Base-by-base conservation (phyloP, 2,888 invertebrate genomes). In the Dendrolimus pini region DNA sequence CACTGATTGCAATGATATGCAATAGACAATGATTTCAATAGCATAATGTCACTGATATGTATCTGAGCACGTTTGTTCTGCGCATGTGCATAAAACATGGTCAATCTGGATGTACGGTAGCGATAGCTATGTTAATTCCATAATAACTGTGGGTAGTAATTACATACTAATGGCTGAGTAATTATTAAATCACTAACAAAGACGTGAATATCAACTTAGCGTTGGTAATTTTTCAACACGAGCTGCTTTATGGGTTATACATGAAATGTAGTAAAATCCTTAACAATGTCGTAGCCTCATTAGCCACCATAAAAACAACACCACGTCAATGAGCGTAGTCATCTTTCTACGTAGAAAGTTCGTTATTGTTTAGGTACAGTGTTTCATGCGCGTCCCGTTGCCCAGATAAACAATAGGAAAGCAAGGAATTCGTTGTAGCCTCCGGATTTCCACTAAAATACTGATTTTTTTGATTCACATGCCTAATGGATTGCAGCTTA, bases 121-220 rank as follows among this genome's bases (percentile, higher is more conserved):
- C 62, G 70, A 75, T 73, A 72, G 64, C 63, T 72, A 75, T 74
- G 75, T 65, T 74, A 80, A 78, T 76, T 60, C 58, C 60, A 53
- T 58, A 60, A 61, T 65, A 62, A 66, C 68, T 56, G 68, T 62
- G 60, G 56, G 58, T 60, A 62, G 64, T 82, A 81, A 84, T 84
- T 78, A 68, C 75, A 77, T 78, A 77, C 75, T 78, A 67, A 67
- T 69, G 71, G 65, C 64, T 68, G 53, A 55, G 54, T 55, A 56
- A 41, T 56, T 56, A 59, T 56, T 56, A 55, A 41, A 59, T 55
- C 47, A 63, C 69, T 66, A 67, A 76, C 74, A 73, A 75, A 70
- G 68, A 54, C 30, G 56, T 59, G 54, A 55, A 52, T 52, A 54
- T 54, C 18, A 18, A 54, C 56, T n/a, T n/a, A 30, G 54, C 56